Evolutionary conservation across 2,113 vertebrate species (phyloP).

Genomic region (Oryzias melastigma): DNA sequence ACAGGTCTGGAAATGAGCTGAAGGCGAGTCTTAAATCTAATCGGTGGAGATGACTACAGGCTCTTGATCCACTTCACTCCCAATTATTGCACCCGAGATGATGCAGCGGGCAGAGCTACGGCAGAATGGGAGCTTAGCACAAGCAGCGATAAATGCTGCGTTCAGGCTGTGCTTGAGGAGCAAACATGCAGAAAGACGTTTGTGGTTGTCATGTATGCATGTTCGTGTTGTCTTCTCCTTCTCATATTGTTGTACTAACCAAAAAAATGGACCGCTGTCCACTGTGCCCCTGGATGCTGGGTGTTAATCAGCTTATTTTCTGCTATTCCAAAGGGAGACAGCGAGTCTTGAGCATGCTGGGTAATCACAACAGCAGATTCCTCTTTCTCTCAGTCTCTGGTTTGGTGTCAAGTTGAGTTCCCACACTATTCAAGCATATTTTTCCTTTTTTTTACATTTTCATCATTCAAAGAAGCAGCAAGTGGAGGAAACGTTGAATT

Average conservation of each 20-base stretch:
- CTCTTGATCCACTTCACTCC: slow-evolving; percentile 25
- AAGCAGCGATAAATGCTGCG: slow-evolving; percentile 3
- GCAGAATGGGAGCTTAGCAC: slow-evolving; percentile 2
- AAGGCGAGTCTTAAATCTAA: slow-evolving; percentile 34
- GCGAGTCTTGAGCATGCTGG: slow-evolving; percentile 9
- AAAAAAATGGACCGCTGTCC: slow-evolving; percentile 25
- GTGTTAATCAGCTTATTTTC: slow-evolving; percentile 47
- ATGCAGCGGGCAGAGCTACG: slow-evolving; percentile 8
- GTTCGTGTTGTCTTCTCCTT: background rate
- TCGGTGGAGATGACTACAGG: slow-evolving; percentile 26
- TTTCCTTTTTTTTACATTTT: background rate
- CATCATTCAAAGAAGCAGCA: background rate
- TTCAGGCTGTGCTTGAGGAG: slow-evolving; percentile 16
- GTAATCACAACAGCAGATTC: slow-evolving; percentile 25
- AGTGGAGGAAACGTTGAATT: background rate
- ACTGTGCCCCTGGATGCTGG: slow-evolving; percentile 6
- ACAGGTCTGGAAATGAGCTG: slow-evolving; percentile 27
- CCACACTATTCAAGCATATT: background rate
- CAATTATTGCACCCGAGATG: slow-evolving; percentile 32
- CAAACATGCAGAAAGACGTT: background rate
- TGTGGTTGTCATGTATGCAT: background rate
- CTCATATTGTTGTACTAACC: slow-evolving; percentile 16
- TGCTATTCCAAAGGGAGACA: slow-evolving; percentile 20
- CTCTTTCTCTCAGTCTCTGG: slow-evolving; percentile 1
- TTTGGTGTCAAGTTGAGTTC: slow-evolving; percentile 5